A percentile compares a stretch with the other conserved stretches of the same genome.
Evolutionary conservation across 2,888 invertebrate genomes (phyloP).

Genomic region (Achlya flavicornis): DNA sequence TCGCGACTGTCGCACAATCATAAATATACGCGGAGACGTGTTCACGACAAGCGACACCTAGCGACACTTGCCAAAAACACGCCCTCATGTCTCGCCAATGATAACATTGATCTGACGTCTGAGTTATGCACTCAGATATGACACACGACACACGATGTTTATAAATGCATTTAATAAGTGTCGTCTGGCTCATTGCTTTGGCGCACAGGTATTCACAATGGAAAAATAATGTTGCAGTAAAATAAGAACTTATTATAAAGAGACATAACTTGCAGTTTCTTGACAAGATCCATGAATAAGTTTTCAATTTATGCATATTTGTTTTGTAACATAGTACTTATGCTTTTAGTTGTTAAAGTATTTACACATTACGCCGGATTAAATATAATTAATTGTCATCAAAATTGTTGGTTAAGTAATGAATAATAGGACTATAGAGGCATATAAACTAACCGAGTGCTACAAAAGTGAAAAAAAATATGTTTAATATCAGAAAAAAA

Average conservation of each 20-base stretch:
- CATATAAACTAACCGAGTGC: background rate
- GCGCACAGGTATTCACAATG: constrained; percentile 9
- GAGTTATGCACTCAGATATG: constrained; percentile 41
- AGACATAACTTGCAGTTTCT: constrained; percentile 4
- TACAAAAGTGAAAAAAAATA: background rate
- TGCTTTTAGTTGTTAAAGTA: background rate
- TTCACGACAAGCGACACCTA: background rate
- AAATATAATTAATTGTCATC: background rate
- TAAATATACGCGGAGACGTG: constrained; percentile 7
- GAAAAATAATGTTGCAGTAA: background rate
- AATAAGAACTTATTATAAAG: constrained; percentile 4
- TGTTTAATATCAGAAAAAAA: background rate
- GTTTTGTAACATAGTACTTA: background rate
- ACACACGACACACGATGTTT: constrained; percentile 18
- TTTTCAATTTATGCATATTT: constrained; percentile 3
- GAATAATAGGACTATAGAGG: background rate
- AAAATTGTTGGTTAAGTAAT: background rate
- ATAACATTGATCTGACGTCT: constrained; percentile 37
- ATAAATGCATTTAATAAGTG: constrained; percentile 9
- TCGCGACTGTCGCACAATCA: constrained; percentile 3
- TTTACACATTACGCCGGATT: background rate
- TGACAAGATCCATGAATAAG: constrained; percentile 3
- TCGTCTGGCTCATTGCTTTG: constrained; percentile 4
- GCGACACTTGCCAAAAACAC: constrained; percentile 23
- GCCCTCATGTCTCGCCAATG: constrained; percentile 19